Base-by-base conservation (phyloP, 2,888 invertebrate genomes). In the Agapetus fuscipes region DNA sequence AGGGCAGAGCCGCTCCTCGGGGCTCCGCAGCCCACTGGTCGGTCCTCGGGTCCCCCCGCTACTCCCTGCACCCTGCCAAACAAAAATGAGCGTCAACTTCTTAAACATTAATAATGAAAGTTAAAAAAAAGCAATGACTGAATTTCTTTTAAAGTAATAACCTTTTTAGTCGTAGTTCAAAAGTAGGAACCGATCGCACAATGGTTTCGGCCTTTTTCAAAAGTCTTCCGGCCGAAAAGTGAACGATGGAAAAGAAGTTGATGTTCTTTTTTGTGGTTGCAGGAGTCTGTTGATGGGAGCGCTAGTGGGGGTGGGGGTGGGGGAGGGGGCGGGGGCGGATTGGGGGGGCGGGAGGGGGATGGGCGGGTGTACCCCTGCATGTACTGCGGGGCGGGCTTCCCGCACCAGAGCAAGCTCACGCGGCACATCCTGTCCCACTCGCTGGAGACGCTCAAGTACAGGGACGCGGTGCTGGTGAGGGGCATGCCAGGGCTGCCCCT, bases 11-110 rank as follows among this genome's bases (percentile, higher is more conserved):
- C 11, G 27, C 14, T 24, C 6, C 13, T 34, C 24, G 10, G 10
- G 24, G 17, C 16, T 12, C 26, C 11, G 28, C 25, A 13, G n/a
- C 34, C n/a, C 11, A 34, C 30, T 17, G 30, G 17, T 11, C n/a
- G 17, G 17, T 16, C 17, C 7, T 16, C 15, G 27, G 30, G 29
- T 15, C 32, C 34, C 28, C 30, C 64, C 64, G 29, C 33, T 34
- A 30, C 43, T 66, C 67, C 69, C 69, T 67, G 68, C 69, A 68
- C 65, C 62, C 61, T 72, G 78, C 79, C 73, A 72, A 74, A 80
- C 81, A 79, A 78, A 79, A 82, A 82, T 83, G 82, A 82, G 79
- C 83, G 83, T 84, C 83, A 84, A 84, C 83, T 84, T 84, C 83
- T 84, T 63, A 37, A 30, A 75, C n/a, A 7, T 24, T 24, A n/a